Evolutionary conservation across 2,888 invertebrate genomes (phyloP), one percentile per base, ranked within the genome.

Genomic region (Eurytoma californica): DNA sequence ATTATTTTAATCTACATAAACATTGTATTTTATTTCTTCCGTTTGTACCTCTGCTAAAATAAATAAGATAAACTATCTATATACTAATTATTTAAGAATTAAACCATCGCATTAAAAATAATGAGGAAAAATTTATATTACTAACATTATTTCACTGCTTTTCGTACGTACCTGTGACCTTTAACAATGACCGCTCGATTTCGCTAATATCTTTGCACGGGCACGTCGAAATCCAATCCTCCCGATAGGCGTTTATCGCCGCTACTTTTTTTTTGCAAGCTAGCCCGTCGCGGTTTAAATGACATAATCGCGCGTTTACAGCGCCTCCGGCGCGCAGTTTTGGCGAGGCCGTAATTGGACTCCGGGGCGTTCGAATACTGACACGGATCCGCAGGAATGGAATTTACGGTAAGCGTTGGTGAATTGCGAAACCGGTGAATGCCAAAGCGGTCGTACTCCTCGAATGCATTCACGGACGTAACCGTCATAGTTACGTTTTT

Each of bases 301-400:
- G 63, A 63, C 39, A 63, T 39, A 63, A 63, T 63, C 39, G n/a
- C 18, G 39, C 63, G n/a, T 7, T 39, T 39, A 63, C 39, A 39
- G 13, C 39, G 28, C n/a, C 24, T 24, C 24, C 24, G 1, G 24
- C 24, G 60, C 14, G 53, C 16, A 53, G 53, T 4, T 53, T 53
- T 4, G 16, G 53, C 53, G 53, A 14, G 53, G 14, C 16, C 53
- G 53, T 53, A 53, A 53, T 53, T 53, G 53, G 53, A 53, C 53
- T 14, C n/a, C n/a, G 2, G 3, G 16, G 16, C 24, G 24, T 14
- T 12, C 13, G 16, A n/a, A 63, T 63, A 18, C 63, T 39, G 63
- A 63, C 63, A 39, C 63, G 18, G n/a, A 63, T 63, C 30, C 18
- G n/a, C 39, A 30, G 9, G 39, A 39, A 63, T 39, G 39, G 63